phyloP scores from a whole-genome alignment of 2,797 vertebrate species.

The Rhabdomys pumilio region DNA sequence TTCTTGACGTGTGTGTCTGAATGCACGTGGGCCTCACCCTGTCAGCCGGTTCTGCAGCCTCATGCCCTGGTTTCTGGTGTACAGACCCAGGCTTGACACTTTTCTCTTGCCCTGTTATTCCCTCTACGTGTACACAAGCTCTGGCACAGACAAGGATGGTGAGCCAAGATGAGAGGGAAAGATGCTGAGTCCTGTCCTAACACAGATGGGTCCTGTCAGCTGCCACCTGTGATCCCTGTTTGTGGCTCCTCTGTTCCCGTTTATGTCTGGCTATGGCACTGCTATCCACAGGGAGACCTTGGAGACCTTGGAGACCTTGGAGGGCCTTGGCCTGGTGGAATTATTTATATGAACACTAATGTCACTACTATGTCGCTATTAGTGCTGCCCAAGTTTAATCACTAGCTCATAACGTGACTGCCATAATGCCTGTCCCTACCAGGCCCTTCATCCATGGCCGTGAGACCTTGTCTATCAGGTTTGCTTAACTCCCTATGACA shows the following conservation, averaged over 20 bases:
- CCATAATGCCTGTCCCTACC: too few relatives aligned
- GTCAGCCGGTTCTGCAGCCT: too few relatives aligned
- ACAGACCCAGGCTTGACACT: background rate
- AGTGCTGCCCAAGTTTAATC: fast-evolving
- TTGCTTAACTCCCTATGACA: background rate
- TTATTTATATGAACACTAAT: fast-evolving
- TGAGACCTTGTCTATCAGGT: background rate
- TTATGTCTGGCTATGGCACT: background rate
- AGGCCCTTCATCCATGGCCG: too few relatives aligned
- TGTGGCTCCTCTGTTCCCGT: background rate
- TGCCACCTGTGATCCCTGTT: fast-evolving
- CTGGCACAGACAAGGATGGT: fast-evolving
- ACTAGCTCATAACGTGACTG: fast-evolving
- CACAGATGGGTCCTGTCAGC: background rate
- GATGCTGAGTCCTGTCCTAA: fast-evolving
- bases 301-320: too few relatives aligned
- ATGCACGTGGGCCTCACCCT: fast-evolving
- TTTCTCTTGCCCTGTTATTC: background rate
- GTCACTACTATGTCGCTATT: fast-evolving
- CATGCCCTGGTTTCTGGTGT: fast-evolving
- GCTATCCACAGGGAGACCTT: fast-evolving
- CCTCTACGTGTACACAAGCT: fast-evolving
- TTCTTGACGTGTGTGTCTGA: background rate
- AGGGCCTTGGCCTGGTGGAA: background rate
- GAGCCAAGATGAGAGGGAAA: background rate